Conservation (phyloP, 1,140 invertebrate species). For the Pectinophora gossypiella region DNA sequence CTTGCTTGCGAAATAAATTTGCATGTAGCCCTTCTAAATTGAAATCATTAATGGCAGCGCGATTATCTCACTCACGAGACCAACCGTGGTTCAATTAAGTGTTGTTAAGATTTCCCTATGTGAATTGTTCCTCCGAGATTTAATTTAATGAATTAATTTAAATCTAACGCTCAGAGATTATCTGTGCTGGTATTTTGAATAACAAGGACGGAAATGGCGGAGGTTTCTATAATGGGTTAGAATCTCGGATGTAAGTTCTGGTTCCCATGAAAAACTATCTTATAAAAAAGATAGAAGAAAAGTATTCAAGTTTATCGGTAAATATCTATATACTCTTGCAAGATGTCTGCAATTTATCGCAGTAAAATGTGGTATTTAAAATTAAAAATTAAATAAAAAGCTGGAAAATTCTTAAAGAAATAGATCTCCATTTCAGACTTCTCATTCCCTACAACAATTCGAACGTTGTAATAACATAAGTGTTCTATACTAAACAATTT, state of each 20-base stretch:
- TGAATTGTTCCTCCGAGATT: constrained; percentile 62
- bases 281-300: too few species aligned
- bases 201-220: constrained; percentile 14
- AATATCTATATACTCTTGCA: too few species aligned
- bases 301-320: too few species aligned
- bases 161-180: constrained; percentile 46
- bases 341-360: too few species aligned
- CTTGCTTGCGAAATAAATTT: constrained; percentile 51
- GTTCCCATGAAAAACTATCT: too few species aligned
- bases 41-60: constrained; percentile 61
- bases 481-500: constrained; percentile 16
- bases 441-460: too few species aligned
- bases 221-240: too few species aligned
- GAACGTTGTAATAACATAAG: neutral
- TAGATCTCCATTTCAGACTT: too few species aligned
- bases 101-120: constrained; percentile 66
- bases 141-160: constrained; percentile 69
- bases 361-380: too few species aligned
- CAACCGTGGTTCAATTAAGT: constrained; percentile 63
- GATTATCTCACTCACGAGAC: constrained; percentile 68
- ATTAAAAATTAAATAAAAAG: too few species aligned
- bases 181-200: constrained; percentile 32
- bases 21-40: constrained; percentile 63
- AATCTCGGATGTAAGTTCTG: too few species aligned
- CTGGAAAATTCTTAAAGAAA: too few species aligned